These are phyloP conservation scores for Ceyx cyanopectus DNA, from an alignment of 2,113 vertebrate species.

Conservation along the genomic window DNA sequence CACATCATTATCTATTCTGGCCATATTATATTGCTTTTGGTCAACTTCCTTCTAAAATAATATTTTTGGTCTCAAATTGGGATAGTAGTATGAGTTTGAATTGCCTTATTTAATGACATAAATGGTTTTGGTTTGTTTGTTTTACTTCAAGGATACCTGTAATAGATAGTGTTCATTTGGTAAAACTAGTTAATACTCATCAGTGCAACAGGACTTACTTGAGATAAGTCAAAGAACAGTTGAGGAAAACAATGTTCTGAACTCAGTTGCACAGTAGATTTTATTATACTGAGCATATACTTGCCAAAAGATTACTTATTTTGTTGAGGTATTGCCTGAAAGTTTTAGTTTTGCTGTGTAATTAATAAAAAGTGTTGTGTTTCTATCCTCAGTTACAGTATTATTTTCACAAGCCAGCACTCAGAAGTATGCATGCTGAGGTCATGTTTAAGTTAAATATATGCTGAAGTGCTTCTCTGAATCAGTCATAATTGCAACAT, in stretches of 20 bases:
- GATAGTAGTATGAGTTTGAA: not conserved
- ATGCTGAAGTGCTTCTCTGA: constrained; percentile 41
- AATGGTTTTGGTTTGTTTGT: not conserved
- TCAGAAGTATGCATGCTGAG: not conserved
- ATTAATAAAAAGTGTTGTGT: not conserved
- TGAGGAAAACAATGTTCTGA: not conserved
- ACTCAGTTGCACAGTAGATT: not conserved
- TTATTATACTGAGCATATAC: not conserved
- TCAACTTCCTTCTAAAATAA: not conserved
- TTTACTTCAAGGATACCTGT: not conserved
- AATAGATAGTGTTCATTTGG: not conserved
- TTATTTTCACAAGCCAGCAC: not conserved
- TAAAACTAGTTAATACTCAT: not conserved
- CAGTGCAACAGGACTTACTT: not conserved
- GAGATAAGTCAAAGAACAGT: not conserved
- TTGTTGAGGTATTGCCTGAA: not conserved
- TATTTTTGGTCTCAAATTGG: not conserved
- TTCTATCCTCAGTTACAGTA: not conserved
- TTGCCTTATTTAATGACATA: not conserved
- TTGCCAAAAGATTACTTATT: not conserved
- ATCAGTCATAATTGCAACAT: constrained; percentile 12
- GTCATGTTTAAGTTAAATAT: constrained; percentile 18
- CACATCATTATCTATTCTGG: not conserved
- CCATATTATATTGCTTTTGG: not conserved
- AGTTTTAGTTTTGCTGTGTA: not conserved